These are phyloP conservation scores for Aethes cnicana DNA, from an alignment of 2,888 invertebrate species.

Conservation along the genomic window DNA sequence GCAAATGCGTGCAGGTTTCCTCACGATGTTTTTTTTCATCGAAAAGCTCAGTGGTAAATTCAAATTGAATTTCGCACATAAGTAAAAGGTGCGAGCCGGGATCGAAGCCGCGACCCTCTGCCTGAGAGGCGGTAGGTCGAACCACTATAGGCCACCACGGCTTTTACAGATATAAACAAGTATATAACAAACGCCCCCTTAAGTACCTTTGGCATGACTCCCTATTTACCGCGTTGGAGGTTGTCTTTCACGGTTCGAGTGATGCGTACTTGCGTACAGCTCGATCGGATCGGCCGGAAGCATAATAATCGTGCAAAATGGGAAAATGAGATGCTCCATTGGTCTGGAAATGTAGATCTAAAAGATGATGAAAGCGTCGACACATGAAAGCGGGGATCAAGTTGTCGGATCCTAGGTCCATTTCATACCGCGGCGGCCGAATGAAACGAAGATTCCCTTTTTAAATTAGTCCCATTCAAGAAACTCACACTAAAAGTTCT, in stretches of 20 bases:
- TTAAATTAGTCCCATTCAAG: not conserved
- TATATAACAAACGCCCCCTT: conserved; percentile 6
- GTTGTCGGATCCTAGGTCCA: conserved; percentile 16
- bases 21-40: too few species aligned
- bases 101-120: too few species aligned
- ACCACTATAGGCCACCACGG: too few species aligned
- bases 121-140: too few species aligned
- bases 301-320: conserved; percentile 34
- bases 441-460: not conserved
- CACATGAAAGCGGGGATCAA: conserved; percentile 28
- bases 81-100: too few species aligned
- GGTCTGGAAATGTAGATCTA: conserved; percentile 36
- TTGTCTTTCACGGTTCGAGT: conserved; percentile 22
- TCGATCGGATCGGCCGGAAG: conserved; percentile 22
- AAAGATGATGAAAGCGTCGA: conserved; percentile 30
- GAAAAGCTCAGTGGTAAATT: too few species aligned
- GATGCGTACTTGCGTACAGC: conserved; percentile 20
- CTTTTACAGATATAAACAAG: conserved; percentile 17
- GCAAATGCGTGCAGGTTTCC: too few species aligned
- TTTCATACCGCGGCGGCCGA: not conserved
- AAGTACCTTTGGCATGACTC: too few species aligned
- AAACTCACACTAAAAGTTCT: not conserved
- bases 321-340: conserved; percentile 36
- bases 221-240: conserved; percentile 15
- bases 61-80: too few species aligned